phyloP scores from a whole-genome alignment of 2,113 vertebrate species.

The Semnornis frantzii region DNA sequence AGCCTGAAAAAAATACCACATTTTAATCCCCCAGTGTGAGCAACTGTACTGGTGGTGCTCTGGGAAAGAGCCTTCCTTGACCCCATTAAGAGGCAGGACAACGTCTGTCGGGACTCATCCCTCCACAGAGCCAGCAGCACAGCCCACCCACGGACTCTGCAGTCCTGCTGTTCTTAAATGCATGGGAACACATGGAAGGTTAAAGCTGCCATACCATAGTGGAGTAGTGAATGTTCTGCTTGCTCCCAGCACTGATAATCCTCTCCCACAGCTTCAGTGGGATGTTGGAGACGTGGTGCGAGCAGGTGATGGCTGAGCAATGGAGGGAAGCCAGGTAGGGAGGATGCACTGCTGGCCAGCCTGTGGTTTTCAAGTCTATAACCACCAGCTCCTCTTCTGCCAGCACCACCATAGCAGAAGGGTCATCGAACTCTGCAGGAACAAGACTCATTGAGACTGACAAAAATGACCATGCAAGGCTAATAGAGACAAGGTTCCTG shows the following conservation, averaged over 20 bases:
- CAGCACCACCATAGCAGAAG: conserved; percentile 90
- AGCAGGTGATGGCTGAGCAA: conserved; percentile 98
- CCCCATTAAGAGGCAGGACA: background rate
- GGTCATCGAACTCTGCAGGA: conserved; percentile 82
- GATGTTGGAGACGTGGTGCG: conserved; percentile 93
- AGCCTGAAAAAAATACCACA: background rate
- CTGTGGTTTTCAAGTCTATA: conserved; percentile 87
- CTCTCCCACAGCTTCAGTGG: conserved; percentile 96
- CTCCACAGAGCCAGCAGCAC: background rate
- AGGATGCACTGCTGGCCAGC: conserved; percentile 91
- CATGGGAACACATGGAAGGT: background rate
- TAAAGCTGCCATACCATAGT: conserved; percentile 79
- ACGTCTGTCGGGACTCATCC: background rate
- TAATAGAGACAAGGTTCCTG: background rate
- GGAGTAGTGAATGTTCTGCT: conserved; percentile 89
- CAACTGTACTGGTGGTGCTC: background rate
- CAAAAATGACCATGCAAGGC: background rate
- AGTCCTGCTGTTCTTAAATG: background rate
- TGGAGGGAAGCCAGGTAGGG: conserved; percentile 96
- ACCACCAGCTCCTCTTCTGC: conserved; percentile 96
- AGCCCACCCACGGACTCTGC: background rate
- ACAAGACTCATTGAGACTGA: background rate
- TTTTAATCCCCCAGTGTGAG: background rate
- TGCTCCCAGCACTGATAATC: conserved; percentile 81
- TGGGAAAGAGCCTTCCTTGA: background rate